Conservation (phyloP, 2,113 vertebrate species). For the Cebus imitator region DNA sequence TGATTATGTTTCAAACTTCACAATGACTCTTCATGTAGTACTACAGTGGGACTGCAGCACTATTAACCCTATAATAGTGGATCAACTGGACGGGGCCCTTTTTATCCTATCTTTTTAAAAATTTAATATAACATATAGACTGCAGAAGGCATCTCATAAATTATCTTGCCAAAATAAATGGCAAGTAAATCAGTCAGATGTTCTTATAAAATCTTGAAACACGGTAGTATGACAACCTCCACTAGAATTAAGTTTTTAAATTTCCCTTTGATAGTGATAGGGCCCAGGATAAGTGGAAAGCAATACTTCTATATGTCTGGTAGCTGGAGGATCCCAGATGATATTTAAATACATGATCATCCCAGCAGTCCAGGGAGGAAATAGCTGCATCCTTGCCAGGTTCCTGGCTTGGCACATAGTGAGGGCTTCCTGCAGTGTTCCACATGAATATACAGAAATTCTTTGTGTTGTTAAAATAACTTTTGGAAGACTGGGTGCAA, state of each 20-base stretch:
- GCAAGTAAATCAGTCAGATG: slow-evolving; percentile 41
- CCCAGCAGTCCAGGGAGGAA: background rate
- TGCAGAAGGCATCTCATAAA: slow-evolving; percentile 5
- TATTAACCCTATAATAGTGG: no score
- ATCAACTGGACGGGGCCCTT: no score
- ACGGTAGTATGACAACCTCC: background rate
- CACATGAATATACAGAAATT: background rate
- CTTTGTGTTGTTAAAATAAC: background rate
- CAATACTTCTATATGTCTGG: background rate
- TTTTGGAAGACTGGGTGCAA: no score
- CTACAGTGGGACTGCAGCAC: background rate
- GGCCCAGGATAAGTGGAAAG: background rate
- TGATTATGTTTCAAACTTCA: slow-evolving; percentile 8
- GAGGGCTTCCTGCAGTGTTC: slow-evolving; percentile 40
- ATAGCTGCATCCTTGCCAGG: background rate
- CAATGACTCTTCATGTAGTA: background rate
- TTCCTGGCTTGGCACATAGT: background rate
- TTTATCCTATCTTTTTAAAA: no score
- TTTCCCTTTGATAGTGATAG: slow-evolving; percentile 32
- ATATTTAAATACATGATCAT: background rate
- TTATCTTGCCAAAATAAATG: slow-evolving; percentile 21
- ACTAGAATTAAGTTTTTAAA: slow-evolving; percentile 42
- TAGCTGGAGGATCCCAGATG: slow-evolving; percentile 41
- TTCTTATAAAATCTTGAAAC: slow-evolving; percentile 61
- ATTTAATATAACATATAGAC: slow-evolving; percentile 28